Percentiles rank a stretch among this genome's conserved stretches.
Evolutionary conservation across 2,113 vertebrate species (phyloP).

Genomic region (Macrotis lagotis): DNA sequence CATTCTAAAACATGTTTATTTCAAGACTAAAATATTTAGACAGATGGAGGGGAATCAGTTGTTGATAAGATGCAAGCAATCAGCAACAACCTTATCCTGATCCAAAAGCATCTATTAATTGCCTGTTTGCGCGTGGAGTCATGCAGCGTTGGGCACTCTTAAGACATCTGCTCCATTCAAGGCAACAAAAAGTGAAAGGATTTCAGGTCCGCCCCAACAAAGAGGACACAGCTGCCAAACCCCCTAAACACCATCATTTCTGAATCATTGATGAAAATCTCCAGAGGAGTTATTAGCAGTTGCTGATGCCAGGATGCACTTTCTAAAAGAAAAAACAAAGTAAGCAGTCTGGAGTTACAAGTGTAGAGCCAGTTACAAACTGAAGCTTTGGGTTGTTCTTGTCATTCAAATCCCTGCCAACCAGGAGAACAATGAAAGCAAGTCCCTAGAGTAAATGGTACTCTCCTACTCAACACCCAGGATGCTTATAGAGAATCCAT

Average conservation of each 20-base stretch:
- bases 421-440: slow-evolving; percentile 65
- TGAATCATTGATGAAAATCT: background rate
- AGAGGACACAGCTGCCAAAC: background rate
- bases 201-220: slow-evolving; percentile 25
- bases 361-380: background rate
- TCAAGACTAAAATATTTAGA: slow-evolving; percentile 8
- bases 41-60: background rate
- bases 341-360: background rate
- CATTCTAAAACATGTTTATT: background rate
- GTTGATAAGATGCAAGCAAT: background rate
- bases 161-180: background rate
- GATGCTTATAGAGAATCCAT: background rate
- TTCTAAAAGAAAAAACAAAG: background rate
- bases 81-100: background rate
- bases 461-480: background rate
- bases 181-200: background rate
- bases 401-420: slow-evolving; percentile 64
- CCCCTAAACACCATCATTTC: background rate
- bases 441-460: slow-evolving; percentile 34
- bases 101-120: slow-evolving; percentile 1
- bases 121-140: background rate
- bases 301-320: fast-evolving
- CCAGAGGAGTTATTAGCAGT: background rate
- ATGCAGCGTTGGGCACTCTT: background rate
- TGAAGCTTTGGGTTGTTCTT: slow-evolving; percentile 13